Evolutionary conservation across 2,888 invertebrate species (phyloP), one percentile per base, ranked within the genome.

Genomic region (Melanostoma scalare): DNA sequence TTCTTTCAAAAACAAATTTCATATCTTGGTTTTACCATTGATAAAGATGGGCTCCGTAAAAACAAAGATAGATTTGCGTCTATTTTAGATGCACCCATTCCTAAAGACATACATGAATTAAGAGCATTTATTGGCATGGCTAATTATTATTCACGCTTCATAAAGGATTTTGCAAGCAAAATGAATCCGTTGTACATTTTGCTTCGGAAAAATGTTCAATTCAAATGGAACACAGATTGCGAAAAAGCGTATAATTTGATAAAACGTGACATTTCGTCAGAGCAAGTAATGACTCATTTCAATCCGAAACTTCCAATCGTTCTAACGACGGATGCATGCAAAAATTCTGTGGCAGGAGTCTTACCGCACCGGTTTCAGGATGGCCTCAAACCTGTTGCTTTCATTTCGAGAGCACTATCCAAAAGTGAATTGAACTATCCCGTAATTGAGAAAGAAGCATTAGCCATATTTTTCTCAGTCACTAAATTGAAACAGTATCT

Each of bases 71-170:
- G 2, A n/a, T n/a, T n/a, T n/a, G n/a, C n/a, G n/a, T n/a, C n/a
- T n/a, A n/a, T n/a, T n/a, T n/a, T n/a, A n/a, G 63, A 87, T 4
- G 86, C 86, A 8, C 86, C 86, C 3, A 80, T 9, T 55, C 88
- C 88, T 9, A 73, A 63, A 6, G 80, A 87, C 61, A 76, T 85
- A 0, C 60, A 74, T 33, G 86, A 87, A 78, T 75, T 89, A 0
- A 86, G 86, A 53, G 86, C 88, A 4, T 89, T 89, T 61, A 55
- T 88, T 3, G 89, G 46, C n/a, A n/a, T n/a, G n/a, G n/a, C n/a
- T n/a, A n/a, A n/a, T n/a, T n/a, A n/a, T n/a, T n/a, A n/a, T n/a
- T n/a, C n/a, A n/a, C n/a, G n/a, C n/a, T n/a, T n/a, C n/a, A n/a
- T n/a, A n/a, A n/a, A n/a, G n/a, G n/a, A n/a, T n/a, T n/a, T n/a